Percentiles rank a stretch among this genome's conserved stretches.
Evolutionary conservation across 2,113 vertebrate genomes (phyloP).

Genomic region (Istiophorus platypterus): DNA sequence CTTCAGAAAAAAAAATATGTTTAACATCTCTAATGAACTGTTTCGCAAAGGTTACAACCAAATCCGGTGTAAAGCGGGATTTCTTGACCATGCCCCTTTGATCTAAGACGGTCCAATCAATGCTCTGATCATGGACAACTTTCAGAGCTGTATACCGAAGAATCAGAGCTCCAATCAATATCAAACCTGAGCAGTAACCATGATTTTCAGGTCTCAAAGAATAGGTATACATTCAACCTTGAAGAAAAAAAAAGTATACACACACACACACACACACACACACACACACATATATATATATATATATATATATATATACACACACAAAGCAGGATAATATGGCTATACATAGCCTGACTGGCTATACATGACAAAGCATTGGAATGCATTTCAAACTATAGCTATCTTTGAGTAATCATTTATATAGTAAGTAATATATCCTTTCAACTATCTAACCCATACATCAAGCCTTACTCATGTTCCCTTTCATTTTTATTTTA

Average conservation of each 20-base stretch:
- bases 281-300: no score
- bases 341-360: no score
- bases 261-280: no score
- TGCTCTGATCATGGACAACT: constrained; percentile 44
- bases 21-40: neutral
- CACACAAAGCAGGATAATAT: neutral
- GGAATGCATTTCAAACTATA: no score
- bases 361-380: no score
- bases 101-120: constrained; percentile 34
- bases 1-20: neutral
- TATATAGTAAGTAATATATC: no score
- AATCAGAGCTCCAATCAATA: constrained; percentile 33
- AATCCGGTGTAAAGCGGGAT: neutral
- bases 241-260: no score
- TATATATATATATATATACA: no score
- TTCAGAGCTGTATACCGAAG: constrained; percentile 15
- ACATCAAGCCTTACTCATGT: no score
- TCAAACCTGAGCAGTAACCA: neutral
- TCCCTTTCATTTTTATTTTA: no score
- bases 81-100: constrained; percentile 21
- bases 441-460: neutral
- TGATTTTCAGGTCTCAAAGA: constrained; percentile 25
- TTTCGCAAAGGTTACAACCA: constrained; percentile 9
- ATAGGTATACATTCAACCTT: constrained; percentile 25
- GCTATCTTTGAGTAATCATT: no score